Conservation (phyloP, 2,113 vertebrate genomes). For the Entelurus aequoreus region DNA sequence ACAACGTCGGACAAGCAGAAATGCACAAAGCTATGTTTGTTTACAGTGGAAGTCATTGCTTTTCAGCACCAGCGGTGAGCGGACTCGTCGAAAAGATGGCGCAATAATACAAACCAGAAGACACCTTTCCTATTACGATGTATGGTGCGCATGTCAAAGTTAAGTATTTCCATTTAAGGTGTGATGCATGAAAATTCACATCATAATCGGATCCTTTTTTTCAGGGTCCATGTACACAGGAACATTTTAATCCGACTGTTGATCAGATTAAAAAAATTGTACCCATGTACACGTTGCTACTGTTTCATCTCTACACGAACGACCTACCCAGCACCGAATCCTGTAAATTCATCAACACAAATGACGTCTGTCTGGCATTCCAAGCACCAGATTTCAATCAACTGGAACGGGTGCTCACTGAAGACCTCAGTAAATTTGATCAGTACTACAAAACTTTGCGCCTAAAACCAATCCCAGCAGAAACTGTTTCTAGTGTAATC, state of each 20-base stretch:
- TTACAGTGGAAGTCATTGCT: too few species aligned
- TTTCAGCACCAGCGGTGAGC: too few species aligned
- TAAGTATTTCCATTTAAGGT: too few species aligned
- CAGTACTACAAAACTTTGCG: conserved; percentile 1
- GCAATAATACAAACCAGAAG: too few species aligned
- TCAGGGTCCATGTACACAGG: too few species aligned
- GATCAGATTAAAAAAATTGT: neutral
- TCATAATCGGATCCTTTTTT: neutral
- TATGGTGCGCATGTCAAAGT: neutral
- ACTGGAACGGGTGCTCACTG: neutral
- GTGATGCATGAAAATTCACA: too few species aligned
- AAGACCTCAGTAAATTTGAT: neutral
- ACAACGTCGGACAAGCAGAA: too few species aligned
- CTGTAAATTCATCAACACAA: neutral
- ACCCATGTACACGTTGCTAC: neutral
- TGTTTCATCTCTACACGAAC: neutral
- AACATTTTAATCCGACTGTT: too few species aligned
- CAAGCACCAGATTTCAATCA: neutral
- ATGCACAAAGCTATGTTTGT: too few species aligned
- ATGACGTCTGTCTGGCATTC: neutral
- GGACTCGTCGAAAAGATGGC: too few species aligned
- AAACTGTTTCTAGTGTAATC: neutral
- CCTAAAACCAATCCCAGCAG: conserved; percentile 3
- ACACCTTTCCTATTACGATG: too few species aligned
- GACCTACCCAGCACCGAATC: neutral